Percentiles rank a stretch among this genome's conserved stretches.
These are phyloP conservation scores for Scopus umbretta DNA, from an alignment of 2,113 vertebrate species.

Conservation along the genomic window DNA sequence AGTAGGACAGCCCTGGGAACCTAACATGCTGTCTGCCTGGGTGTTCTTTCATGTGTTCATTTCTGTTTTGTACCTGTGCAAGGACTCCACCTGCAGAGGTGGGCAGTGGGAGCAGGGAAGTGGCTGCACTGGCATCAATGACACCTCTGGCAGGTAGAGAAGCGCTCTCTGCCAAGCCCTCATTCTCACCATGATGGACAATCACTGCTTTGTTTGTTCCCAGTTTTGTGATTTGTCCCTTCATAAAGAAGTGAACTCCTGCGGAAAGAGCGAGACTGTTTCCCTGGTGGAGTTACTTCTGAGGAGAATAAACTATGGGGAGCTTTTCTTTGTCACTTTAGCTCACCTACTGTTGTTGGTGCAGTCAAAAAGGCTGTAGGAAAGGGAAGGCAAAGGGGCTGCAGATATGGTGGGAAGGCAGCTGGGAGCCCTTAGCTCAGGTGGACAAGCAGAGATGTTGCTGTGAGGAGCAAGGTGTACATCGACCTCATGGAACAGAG, in stretches of 20 bases:
- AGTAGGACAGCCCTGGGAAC: neutral
- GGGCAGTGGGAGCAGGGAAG: neutral
- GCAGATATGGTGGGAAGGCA: neutral
- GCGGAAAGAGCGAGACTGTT: neutral
- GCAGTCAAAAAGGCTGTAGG: neutral
- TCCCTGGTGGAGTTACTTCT: neutral
- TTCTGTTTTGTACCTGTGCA: neutral
- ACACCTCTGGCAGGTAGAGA: neutral
- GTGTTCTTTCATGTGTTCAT: rapidly evolving
- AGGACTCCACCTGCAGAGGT: neutral
- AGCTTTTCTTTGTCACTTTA: neutral
- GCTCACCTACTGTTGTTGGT: neutral
- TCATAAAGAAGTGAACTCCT: neutral
- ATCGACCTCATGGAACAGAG: neutral
- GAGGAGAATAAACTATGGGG: rapidly evolving
- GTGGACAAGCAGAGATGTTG: neutral
- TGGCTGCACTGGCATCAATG: neutral
- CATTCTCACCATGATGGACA: neutral
- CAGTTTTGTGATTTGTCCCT: neutral
- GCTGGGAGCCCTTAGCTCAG: neutral
- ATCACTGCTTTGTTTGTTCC: neutral
- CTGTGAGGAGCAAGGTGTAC: neutral
- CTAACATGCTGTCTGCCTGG: neutral
- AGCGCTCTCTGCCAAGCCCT: neutral
- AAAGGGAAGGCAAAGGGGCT: neutral